Percentiles rank a stretch among this genome's conserved stretches.
Evolutionary conservation across 2,888 invertebrate genomes (phyloP).

Genomic region (Lasioglossum marginatum): DNA sequence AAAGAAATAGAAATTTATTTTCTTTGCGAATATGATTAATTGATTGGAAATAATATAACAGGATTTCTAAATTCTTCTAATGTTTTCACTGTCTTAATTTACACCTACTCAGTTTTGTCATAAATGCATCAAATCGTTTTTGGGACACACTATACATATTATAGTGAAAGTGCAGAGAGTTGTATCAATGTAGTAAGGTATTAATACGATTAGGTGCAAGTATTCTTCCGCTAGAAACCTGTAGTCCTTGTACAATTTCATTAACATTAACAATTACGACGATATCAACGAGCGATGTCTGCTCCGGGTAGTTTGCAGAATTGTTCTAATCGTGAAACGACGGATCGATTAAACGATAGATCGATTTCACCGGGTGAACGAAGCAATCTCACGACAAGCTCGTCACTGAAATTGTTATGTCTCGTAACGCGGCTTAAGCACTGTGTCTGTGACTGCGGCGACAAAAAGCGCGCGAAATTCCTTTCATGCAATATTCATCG

Average conservation of each 20-base stretch:
- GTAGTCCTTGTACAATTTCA: not conserved
- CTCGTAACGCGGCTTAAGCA: not conserved
- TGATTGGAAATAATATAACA: too few species aligned
- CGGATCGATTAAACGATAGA: not conserved
- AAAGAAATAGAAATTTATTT: too few species aligned
- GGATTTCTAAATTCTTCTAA: too few species aligned
- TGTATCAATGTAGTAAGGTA: not conserved
- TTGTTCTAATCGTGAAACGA: conserved; percentile 15
- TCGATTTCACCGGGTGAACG: conserved; percentile 20
- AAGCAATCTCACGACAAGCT: conserved; percentile 14
- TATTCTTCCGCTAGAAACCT: not conserved
- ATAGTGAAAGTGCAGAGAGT: not conserved
- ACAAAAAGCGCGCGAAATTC: conserved; percentile 52
- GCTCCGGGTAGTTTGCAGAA: not conserved
- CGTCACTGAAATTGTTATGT: conserved; percentile 17
- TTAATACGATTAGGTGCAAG: not conserved
- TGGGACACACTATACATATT: not conserved
- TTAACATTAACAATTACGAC: not conserved
- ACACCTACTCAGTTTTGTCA: too few species aligned
- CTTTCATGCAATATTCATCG: conserved; percentile 75
- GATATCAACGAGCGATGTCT: not conserved
- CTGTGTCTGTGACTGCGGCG: not conserved
- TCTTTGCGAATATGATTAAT: too few species aligned
- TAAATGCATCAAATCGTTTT: too few species aligned
- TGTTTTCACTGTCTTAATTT: too few species aligned